Conservation (phyloP, 2,797 vertebrate species). For the Varecia variegata region DNA sequence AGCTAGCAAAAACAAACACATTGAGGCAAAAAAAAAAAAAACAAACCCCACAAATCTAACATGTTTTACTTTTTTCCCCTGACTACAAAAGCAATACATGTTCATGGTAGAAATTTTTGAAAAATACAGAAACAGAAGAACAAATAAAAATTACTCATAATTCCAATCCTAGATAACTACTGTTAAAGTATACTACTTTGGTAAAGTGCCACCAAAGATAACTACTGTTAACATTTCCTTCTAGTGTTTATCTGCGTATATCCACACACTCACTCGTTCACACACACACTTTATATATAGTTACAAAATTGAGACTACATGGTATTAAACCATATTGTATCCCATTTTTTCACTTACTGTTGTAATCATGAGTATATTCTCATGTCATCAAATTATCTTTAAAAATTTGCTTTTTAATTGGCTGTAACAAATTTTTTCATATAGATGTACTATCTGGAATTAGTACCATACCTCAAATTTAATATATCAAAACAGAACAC, state of each 20-base stretch:
- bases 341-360: background rate
- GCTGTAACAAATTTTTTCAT: background rate
- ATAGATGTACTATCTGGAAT: background rate
- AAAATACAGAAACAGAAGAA: constrained; percentile 13
- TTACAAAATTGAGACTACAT: constrained; percentile 18
- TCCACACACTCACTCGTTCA: background rate
- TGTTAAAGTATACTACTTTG: constrained; percentile 2
- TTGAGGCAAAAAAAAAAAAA: no score
- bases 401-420: constrained; percentile 45
- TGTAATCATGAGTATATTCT: background rate
- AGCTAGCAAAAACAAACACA: no score
- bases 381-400: background rate
- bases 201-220: background rate
- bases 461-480: background rate
- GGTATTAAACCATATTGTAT: constrained; percentile 9
- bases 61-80: constrained; percentile 18
- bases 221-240: constrained; percentile 29
- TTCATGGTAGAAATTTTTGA: constrained; percentile 46
- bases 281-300: background rate
- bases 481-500: constrained; percentile 26
- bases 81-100: background rate
- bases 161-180: constrained; percentile 25
- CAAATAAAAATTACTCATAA: constrained; percentile 32
- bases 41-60: background rate
- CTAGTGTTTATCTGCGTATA: background rate